Percentiles rank a stretch among this genome's conserved stretches.
Conservation (phyloP, 2,888 invertebrate genomes). For the Thalpophila matura region DNA sequence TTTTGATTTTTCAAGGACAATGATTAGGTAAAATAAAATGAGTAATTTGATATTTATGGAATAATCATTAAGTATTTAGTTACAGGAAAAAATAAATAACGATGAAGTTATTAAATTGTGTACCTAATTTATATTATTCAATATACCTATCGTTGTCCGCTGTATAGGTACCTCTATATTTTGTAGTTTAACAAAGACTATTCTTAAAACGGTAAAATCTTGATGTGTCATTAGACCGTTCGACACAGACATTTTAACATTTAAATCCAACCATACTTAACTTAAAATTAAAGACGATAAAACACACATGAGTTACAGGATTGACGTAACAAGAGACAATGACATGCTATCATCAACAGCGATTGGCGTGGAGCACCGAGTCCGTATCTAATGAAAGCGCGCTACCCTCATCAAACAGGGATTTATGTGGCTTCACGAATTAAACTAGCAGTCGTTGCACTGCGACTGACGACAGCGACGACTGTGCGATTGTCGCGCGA, state of each 20-base stretch:
- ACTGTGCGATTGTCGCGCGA: conserved; percentile 49
- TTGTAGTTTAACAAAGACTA: background rate
- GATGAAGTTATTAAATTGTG: no score
- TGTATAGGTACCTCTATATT: no score
- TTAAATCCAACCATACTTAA: background rate
- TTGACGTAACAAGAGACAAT: conserved; percentile 51
- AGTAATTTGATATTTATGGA: background rate
- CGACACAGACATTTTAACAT: background rate
- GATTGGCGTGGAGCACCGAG: conserved; percentile 60
- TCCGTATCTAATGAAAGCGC: conserved; percentile 74
- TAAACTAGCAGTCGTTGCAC: conserved; percentile 73
- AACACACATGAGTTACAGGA: conserved; percentile 34
- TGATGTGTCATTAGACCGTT: background rate
- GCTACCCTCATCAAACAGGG: conserved; percentile 76
- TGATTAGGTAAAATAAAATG: conserved; percentile 2
- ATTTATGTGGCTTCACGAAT: conserved; percentile 77
- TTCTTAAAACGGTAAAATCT: background rate
- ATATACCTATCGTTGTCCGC: no score
- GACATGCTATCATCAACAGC: conserved; percentile 56
- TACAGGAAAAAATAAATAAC: no score
- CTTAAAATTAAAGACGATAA: conserved; percentile 25
- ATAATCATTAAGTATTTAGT: no score
- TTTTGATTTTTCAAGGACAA: conserved; percentile 21
- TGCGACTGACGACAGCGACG: conserved; percentile 48
- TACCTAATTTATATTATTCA: no score